Percentiles rank a stretch among this genome's conserved stretches.
Evolutionary conservation across 2,113 vertebrate species (phyloP).

Genomic region (Trichechus manatus): DNA sequence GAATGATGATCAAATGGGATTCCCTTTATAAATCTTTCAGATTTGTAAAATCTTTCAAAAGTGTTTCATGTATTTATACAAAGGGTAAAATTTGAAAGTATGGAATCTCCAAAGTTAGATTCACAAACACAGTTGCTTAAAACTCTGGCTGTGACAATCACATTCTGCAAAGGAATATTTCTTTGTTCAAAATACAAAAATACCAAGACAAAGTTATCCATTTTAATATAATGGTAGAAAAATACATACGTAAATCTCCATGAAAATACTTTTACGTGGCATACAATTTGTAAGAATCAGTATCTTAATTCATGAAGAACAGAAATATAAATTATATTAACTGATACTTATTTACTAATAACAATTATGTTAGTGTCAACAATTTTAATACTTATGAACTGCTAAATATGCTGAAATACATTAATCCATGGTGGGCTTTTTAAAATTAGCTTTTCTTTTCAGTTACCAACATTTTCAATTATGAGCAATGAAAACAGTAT

Average conservation of each 20-base stretch:
- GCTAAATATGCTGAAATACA: slow-evolving; percentile 31
- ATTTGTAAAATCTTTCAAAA: background rate
- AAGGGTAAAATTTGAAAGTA: background rate
- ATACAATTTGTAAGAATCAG: background rate
- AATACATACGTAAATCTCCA: background rate
- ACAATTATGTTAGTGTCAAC: background rate
- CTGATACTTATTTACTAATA: background rate
- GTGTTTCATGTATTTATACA: background rate
- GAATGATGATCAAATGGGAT: background rate
- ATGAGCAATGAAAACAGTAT: background rate
- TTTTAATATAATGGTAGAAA: slow-evolving; percentile 2
- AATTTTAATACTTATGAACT: slow-evolving; percentile 27
- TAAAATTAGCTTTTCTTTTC: slow-evolving; percentile 34
- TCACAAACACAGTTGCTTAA: slow-evolving; percentile 22
- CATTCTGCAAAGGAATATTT: slow-evolving; percentile 16
- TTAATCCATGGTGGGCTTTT: background rate
- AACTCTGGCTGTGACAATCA: background rate
- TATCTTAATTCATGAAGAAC: background rate
- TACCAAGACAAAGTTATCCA: background rate
- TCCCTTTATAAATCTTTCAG: slow-evolving; percentile 10
- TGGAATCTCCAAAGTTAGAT: background rate
- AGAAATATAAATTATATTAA: background rate
- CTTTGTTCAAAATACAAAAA: slow-evolving; percentile 58
- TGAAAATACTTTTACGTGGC: background rate
- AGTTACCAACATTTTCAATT: slow-evolving; percentile 53